Base-by-base conservation (phyloP, 92 coral and sea anemone genomes). In the Umimayanthus kanabou region DNA sequence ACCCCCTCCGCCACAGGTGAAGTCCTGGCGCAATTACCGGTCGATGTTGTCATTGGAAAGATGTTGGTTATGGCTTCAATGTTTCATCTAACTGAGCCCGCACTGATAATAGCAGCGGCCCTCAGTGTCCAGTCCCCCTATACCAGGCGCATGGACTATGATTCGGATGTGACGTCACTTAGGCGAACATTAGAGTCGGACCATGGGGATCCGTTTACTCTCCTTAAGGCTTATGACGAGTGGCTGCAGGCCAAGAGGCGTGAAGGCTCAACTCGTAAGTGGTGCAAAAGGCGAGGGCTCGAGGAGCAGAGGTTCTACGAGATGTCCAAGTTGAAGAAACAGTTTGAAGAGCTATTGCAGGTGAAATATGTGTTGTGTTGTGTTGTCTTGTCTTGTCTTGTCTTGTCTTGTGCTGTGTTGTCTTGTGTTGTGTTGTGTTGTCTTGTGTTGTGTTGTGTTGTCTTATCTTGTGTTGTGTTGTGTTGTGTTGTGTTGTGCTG, bases 51-150 rank as follows among this genome's bases (percentile, higher is more conserved):
- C 83, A 94, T 97, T 65, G 99, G 99, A 88, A 97, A 97, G 91
- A 92, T 97, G 99, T 91, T 97, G 79, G 84, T 97, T 55, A 97
- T 97, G 98, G 98, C 98, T 30, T 97, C 99, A 7, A 95, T 97
- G 86, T 97, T 97, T 91, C 99, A 97, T 88, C 86, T 97, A 75
- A 95, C 93, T 66, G 99, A 97, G 64, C 99, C 99, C 81, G 99
- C 94, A 26, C 86, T 97, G 88, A 91, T 96, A 15, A 95, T 97
- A 66, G 98, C 98, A 70, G 95, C 99, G n/a, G 97, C 98, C 16
- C 96, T 97, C 66, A 97, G 98, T 88, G 99, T 97, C 92, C 99
- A 97, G 96, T 97, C 99, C 37, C 99, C 99, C 47, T 97, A 92
- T 88, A 97, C 99, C n/a, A 91, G 95, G 50, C 98, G 98, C 66